phyloP scores from a whole-genome alignment of 2,888 invertebrate genomes.

The Torymus tubicola region DNA sequence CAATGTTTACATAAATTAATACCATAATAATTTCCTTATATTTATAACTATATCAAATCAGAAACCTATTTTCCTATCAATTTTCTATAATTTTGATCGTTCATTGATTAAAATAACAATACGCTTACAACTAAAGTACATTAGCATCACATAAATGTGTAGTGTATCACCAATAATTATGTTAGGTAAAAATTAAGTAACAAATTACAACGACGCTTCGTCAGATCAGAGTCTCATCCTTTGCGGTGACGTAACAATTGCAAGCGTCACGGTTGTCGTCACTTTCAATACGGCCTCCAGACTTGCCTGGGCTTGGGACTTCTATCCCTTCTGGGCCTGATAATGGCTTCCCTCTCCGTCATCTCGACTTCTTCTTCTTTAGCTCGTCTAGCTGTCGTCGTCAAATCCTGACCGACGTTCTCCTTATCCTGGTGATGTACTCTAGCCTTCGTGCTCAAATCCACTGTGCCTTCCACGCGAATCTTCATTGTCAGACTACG shows the following conservation, averaged over 20 bases:
- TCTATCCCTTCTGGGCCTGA: conserved; percentile 69
- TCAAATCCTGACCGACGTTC: conserved; percentile 73
- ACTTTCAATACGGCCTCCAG: conserved; percentile 73
- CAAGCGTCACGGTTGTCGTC: neutral
- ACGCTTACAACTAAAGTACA: no score
- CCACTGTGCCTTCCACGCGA: conserved; percentile 73
- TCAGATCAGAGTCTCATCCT: no score
- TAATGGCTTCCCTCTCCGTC: conserved; percentile 64
- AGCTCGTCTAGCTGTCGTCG: conserved; percentile 67
- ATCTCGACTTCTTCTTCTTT: conserved; percentile 69
- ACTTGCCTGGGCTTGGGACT: conserved; percentile 74
- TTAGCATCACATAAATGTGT: no score
- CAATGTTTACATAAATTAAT: no score
- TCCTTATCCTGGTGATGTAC: conserved; percentile 69
- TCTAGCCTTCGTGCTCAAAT: conserved; percentile 70
- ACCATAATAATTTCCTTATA: no score
- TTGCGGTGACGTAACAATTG: neutral
- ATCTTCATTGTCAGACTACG: conserved; percentile 70
- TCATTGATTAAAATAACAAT: no score
- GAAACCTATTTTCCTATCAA: no score
- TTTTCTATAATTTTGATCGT: no score
- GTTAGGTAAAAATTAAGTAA: conserved; percentile 17
- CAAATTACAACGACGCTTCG: neutral
- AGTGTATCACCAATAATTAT: no score
- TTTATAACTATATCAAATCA: no score